These are phyloP conservation scores for Scelioninae gen. 1 DNA, from an alignment of 2,888 invertebrate genomes.

Conservation along the genomic window DNA sequence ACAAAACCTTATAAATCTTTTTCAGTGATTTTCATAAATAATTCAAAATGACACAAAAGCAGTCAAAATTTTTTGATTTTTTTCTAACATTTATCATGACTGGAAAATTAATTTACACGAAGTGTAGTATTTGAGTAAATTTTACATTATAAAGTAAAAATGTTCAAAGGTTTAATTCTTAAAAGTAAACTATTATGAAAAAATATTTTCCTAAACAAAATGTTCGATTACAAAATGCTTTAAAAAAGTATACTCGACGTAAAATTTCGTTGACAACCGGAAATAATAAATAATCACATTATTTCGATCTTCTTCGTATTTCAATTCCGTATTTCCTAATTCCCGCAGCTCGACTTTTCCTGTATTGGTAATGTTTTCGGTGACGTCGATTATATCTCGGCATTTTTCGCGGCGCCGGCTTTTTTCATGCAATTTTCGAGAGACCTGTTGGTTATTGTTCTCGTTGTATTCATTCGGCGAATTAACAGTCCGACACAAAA, in stretches of 20 bases:
- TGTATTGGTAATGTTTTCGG: constrained; percentile 45
- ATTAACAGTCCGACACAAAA: constrained; percentile 56
- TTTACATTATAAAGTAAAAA: no score
- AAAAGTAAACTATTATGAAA: background rate
- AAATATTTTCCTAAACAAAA: constrained; percentile 1
- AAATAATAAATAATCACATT: constrained; percentile 51
- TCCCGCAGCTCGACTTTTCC: constrained; percentile 50
- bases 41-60: no score
- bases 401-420: constrained; percentile 48
- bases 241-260: constrained; percentile 1
- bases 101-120: no score
- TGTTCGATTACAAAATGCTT: background rate
- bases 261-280: constrained; percentile 31
- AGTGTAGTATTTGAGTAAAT: no score
- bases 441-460: constrained; percentile 68
- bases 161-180: no score
- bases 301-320: constrained; percentile 53
- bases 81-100: no score
- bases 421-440: constrained; percentile 53
- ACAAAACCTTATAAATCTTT: no score
- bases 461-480: constrained; percentile 61
- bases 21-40: no score
- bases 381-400: constrained; percentile 60
- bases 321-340: constrained; percentile 60
- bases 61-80: no score